Evolutionary conservation across 1,140 invertebrate species (phyloP).

Genomic region (Neoseiulus cucumeris): DNA sequence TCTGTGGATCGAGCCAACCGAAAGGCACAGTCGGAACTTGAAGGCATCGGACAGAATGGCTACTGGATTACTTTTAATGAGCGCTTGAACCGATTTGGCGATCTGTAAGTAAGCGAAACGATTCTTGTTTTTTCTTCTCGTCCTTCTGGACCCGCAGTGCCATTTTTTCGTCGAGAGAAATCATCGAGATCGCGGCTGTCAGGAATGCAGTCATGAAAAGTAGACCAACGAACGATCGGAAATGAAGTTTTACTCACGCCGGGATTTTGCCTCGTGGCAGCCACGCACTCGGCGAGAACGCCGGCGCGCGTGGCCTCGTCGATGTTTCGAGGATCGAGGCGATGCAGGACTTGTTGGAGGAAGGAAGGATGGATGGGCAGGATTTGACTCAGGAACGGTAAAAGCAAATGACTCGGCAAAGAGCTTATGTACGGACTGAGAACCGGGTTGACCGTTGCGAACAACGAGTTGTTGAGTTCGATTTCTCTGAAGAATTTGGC

Average conservation of each 20-base stretch:
- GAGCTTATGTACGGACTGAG: background rate
- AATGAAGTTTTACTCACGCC: background rate
- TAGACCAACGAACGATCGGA: too few species aligned
- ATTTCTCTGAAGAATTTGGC: conserved; percentile 7
- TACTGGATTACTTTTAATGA: background rate
- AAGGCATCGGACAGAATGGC: background rate
- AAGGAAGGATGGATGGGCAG: background rate
- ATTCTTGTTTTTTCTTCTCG: too few species aligned
- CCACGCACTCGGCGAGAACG: background rate
- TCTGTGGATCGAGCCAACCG: background rate
- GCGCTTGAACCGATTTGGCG: background rate
- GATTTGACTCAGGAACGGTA: background rate
- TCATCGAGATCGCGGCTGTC: too few species aligned
- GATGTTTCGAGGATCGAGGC: background rate
- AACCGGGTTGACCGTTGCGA: background rate
- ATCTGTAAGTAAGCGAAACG: background rate
- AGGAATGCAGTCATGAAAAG: too few species aligned
- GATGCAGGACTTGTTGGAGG: background rate
- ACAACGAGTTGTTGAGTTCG: background rate
- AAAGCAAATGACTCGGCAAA: background rate
- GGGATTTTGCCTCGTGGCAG: background rate
- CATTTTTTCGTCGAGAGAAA: too few species aligned
- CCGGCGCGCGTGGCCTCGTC: background rate
- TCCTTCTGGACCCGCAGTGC: too few species aligned
- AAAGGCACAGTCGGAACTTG: background rate